Base-by-base conservation (phyloP, 1,140 invertebrate genomes). In the Zaprionus inermis region DNA sequence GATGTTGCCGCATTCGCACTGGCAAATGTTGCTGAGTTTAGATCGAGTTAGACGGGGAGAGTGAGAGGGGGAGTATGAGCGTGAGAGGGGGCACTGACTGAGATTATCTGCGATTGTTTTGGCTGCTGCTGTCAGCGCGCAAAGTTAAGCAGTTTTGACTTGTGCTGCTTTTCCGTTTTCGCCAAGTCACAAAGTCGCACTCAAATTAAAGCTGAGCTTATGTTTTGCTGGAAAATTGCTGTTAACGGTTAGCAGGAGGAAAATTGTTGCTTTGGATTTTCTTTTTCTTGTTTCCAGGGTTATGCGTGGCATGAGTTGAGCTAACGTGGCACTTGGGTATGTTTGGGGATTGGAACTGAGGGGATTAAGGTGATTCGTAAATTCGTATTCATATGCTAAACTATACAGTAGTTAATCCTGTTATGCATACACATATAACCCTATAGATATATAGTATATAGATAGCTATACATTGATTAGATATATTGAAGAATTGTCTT, bases 1-100 rank as follows among this genome's bases (percentile, higher is more conserved):
- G 36, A 66, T 76, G 78, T 81, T 80, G 78, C 78, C 67, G 72
- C 38, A 60, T 18, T 20, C 16, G 18, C 18, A 20, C 16, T 57
- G 52, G 52, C 12, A 76, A 59, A 52, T 56, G 51, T 56, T 34
- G 32, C 66, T 41, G 32, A 28, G 66, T 38, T 59, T 34, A 54
- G 36, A 41, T 58, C 18, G 10, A 41, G 46, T 44, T 61, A 7
- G 5, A 9, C 32, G 2, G 41, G n/a, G 24, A 58, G 16, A 10
- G 16, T 20, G 22, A 38, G 41, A 34, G 24, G 2, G 10, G 18
- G 16, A 49, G n/a, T n/a, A n/a, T n/a, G 7, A 32, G 30, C 0
- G 30, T 0, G 36, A 34, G 32, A 0, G 7, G 38, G 6, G 1
- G 2, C 14, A 41, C 38, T 44, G n/a, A 44, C 38, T 44, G 38